phyloP scores from a whole-genome alignment of 2,888 invertebrate species.

The Keiferia lycopersicella region DNA sequence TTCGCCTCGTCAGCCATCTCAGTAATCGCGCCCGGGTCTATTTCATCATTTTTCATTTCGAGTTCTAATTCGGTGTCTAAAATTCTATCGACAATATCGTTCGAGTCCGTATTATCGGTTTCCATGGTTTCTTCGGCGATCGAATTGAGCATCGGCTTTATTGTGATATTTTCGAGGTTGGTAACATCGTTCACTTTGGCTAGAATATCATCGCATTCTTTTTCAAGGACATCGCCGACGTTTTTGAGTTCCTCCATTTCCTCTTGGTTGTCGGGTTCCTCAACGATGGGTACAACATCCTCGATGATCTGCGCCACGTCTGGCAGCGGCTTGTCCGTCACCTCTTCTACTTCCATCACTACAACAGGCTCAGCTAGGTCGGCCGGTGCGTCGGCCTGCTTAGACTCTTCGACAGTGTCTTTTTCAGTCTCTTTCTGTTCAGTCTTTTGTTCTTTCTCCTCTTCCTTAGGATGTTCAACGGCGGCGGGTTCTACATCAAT shows the following conservation, averaged over 20 bases:
- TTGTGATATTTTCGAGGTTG: slow-evolving; percentile 64
- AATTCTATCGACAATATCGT: slow-evolving; percentile 69
- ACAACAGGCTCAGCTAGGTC: slow-evolving; percentile 45
- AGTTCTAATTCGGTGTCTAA: slow-evolving; percentile 67
- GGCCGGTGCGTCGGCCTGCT: slow-evolving; percentile 38
- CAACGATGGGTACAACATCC: slow-evolving; percentile 62
- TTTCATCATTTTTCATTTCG: slow-evolving; percentile 59
- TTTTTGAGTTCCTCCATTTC: slow-evolving; percentile 68
- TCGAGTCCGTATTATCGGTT: slow-evolving; percentile 62
- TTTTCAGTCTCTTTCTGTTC: slow-evolving; percentile 55
- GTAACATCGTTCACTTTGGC: slow-evolving; percentile 75
- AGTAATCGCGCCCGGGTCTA: slow-evolving; percentile 46
- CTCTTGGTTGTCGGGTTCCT: slow-evolving; percentile 56
- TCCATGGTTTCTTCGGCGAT: slow-evolving; percentile 69
- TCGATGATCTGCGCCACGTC: slow-evolving; percentile 59
- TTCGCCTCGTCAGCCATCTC: slow-evolving; percentile 44
- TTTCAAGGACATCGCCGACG: slow-evolving; percentile 69
- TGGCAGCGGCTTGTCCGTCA: slow-evolving; percentile 53
- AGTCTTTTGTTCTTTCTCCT: slow-evolving; percentile 55
- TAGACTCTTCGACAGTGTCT: slow-evolving; percentile 37
- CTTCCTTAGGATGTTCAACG: slow-evolving; percentile 41
- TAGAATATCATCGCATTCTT: slow-evolving; percentile 75
- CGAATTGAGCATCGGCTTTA: slow-evolving; percentile 63
- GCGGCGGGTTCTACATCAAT: slow-evolving; percentile 50
- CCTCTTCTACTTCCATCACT: slow-evolving; percentile 63